These are phyloP conservation scores for Amiota mariae DNA, from an alignment of 2,888 invertebrate species.

Conservation along the genomic window DNA sequence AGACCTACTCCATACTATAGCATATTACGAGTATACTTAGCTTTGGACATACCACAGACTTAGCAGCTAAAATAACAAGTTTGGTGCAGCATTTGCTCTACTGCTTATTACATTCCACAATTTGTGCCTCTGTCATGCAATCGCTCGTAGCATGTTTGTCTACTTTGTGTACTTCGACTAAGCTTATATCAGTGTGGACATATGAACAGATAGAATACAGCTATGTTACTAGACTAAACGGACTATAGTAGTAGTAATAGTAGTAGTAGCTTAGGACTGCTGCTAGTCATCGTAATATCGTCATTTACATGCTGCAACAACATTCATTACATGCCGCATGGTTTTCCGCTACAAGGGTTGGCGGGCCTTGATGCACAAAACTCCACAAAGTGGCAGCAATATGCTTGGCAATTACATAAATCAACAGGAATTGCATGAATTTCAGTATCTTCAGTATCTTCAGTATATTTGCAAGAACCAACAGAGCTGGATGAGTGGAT, in stretches of 20 bases:
- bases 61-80: neutral
- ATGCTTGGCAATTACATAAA: conserved; percentile 37
- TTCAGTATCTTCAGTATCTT: neutral
- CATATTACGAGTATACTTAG: too few species aligned
- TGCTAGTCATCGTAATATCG: conserved; percentile 38
- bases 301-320: conserved; percentile 50
- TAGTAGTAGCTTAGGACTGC: neutral
- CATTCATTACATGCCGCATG: conserved; percentile 31
- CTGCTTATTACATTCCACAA: conserved; percentile 22
- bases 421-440: conserved; percentile 32
- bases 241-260: neutral
- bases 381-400: conserved; percentile 29
- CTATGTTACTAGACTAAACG: neutral
- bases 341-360: conserved; percentile 3
- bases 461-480: too few species aligned
- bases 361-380: conserved; percentile 26
- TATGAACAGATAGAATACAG: neutral
- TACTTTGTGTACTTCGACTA: conserved; percentile 19
- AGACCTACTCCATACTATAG: too few species aligned
- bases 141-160: neutral
- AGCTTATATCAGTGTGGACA: conserved; percentile 11
- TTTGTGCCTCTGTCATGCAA: neutral
- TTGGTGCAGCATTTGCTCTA: neutral
- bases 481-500: conserved; percentile 5
- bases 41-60: too few species aligned